These are phyloP conservation scores for Sphaerophoria rueppellii DNA, from an alignment of 2,888 invertebrate species.

Conservation along the genomic window DNA sequence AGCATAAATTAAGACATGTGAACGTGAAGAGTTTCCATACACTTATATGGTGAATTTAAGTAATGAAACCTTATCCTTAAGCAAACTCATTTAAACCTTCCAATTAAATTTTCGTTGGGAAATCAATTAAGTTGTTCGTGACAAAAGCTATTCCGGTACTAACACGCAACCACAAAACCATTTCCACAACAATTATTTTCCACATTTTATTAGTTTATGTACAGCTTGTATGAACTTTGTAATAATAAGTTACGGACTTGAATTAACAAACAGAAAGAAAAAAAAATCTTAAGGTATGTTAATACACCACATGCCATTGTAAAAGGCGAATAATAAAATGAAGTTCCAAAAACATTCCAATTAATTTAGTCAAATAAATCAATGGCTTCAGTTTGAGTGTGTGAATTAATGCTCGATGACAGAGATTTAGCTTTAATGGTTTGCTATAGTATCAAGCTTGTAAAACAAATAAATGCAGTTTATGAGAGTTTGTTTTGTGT, in stretches of 20 bases:
- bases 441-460: too few species aligned
- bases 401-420: slow-evolving; percentile 17
- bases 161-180: slow-evolving; percentile 53
- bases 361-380: slow-evolving; percentile 19
- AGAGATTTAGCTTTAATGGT: slow-evolving; percentile 21
- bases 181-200: slow-evolving; percentile 27
- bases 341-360: slow-evolving; percentile 17
- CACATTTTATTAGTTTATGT: slow-evolving; percentile 9
- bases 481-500: too few species aligned
- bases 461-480: too few species aligned
- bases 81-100: slow-evolving; percentile 1
- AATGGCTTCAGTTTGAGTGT: slow-evolving; percentile 22
- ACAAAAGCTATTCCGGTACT: slow-evolving; percentile 38
- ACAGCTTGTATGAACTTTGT: slow-evolving; percentile 40
- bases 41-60: not conserved
- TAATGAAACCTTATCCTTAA: slow-evolving; percentile 18
- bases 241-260: slow-evolving; percentile 44
- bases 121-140: slow-evolving; percentile 62
- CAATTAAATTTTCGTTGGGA: slow-evolving; percentile 18
- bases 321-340: slow-evolving; percentile 36
- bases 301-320: slow-evolving; percentile 15
- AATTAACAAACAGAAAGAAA: slow-evolving; percentile 12
- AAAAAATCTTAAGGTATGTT: slow-evolving; percentile 23
- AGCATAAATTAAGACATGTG: not conserved
- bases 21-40: not conserved